A percentile compares a stretch with the other conserved stretches of the same genome.
Conservation (phyloP, 2,888 invertebrate species). For the Dascillus cervinus region DNA sequence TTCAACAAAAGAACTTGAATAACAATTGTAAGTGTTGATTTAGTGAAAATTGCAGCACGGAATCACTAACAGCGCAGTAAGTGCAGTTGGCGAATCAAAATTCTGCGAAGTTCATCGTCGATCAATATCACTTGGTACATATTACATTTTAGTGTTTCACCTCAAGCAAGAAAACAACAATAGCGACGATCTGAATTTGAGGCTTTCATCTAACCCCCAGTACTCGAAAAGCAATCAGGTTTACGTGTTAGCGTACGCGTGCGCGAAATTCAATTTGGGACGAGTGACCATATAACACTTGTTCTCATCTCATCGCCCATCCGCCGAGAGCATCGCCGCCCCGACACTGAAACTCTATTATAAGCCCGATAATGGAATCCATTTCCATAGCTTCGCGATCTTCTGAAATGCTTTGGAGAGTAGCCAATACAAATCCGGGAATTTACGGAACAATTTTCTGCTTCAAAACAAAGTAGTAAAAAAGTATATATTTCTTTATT, state of each 20-base stretch:
- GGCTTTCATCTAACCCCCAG: constrained; percentile 6
- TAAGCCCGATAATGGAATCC: constrained; percentile 36
- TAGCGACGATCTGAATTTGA: too few species aligned
- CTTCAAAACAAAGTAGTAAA: too few species aligned
- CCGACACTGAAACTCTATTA: constrained; percentile 32
- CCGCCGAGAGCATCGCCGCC: constrained; percentile 16
- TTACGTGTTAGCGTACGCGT: constrained; percentile 29
- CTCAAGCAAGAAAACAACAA: too few species aligned
- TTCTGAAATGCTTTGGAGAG: constrained; percentile 20
- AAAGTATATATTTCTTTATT: too few species aligned
- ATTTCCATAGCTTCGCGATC: constrained; percentile 26
- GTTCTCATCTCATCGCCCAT: constrained; percentile 25
- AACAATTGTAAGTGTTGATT: too few species aligned
- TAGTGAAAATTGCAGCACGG: too few species aligned
- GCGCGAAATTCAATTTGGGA: constrained; percentile 36
- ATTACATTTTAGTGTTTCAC: too few species aligned
- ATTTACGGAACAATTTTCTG: constrained; percentile 12
- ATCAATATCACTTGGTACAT: too few species aligned
- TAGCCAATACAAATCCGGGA: constrained; percentile 23
- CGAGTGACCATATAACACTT: constrained; percentile 35
- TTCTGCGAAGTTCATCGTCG: too few species aligned
- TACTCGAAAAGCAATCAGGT: constrained; percentile 31
- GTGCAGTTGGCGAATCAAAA: too few species aligned
- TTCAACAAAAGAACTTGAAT: too few species aligned
- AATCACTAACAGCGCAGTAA: too few species aligned